These are phyloP conservation scores for Brienomyrus longianalis DNA, from an alignment of 2,113 vertebrate genomes.

Conservation along the genomic window DNA sequence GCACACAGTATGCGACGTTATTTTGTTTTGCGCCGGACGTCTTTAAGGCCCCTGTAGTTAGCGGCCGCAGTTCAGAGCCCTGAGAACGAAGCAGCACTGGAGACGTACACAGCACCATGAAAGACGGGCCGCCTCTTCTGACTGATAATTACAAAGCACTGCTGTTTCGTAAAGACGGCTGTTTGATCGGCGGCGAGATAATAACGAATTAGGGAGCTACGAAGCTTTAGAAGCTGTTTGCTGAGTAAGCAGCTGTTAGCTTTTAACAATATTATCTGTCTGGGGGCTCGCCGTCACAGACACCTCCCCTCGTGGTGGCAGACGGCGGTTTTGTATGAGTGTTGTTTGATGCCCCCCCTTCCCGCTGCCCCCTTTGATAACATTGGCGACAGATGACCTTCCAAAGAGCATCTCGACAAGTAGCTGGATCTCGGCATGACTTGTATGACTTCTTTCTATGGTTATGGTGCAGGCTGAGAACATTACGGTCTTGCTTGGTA, in stretches of 20 bases:
- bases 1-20: not conserved
- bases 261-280: not conserved
- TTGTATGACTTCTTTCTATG: not conserved
- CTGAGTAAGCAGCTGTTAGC: not conserved
- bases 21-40: not conserved
- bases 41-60: not conserved
- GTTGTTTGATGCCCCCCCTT: not conserved
- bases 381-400: not conserved
- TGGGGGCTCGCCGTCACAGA: not conserved
- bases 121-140: not conserved
- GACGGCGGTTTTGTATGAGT: not conserved
- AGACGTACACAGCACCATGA: not conserved
- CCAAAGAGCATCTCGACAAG: not conserved
- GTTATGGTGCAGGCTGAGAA: not conserved
- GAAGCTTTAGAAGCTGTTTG: not conserved
- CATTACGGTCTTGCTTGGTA: not conserved
- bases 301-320: not conserved
- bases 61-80: not conserved
- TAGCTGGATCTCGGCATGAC: not conserved
- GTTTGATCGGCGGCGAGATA: slow-evolving; percentile 13
- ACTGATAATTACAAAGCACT: slow-evolving; percentile 24
- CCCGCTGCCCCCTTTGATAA: not conserved
- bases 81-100: not conserved
- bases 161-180: not conserved
- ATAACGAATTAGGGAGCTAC: not conserved